A percentile compares a stretch with the other conserved stretches of the same genome.
Evolutionary conservation across 2,888 invertebrate species (phyloP).

Genomic region (Amaurobius ferox): DNA sequence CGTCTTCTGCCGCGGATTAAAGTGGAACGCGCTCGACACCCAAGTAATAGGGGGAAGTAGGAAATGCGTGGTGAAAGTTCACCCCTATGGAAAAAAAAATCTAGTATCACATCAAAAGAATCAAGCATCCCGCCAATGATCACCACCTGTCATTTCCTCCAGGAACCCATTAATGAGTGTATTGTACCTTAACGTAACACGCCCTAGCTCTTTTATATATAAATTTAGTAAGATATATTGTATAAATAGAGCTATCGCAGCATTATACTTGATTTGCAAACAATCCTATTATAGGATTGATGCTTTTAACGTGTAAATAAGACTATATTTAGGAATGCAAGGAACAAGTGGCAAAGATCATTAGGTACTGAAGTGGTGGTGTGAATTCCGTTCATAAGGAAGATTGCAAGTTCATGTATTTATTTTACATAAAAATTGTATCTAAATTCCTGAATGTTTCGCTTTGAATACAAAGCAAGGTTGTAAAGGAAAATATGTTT

Average conservation of each 20-base stretch:
- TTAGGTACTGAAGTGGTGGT: no score
- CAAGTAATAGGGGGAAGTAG: conserved; percentile 22
- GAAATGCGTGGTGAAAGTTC: conserved; percentile 24
- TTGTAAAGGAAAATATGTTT: no score
- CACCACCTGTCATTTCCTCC: conserved; percentile 57
- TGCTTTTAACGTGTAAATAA: no score
- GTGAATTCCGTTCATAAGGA: no score
- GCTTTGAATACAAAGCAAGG: no score
- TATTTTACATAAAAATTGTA: no score
- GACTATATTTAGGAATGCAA: no score
- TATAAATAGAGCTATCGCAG: neutral
- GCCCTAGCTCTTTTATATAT: conserved; percentile 7
- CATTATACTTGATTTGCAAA: no score
- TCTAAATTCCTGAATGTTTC: no score
- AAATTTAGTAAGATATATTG: neutral
- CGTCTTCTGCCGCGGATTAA: neutral
- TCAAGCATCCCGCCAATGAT: neutral
- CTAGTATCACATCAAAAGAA: conserved; percentile 7
- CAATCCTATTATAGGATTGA: no score
- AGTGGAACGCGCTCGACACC: conserved; percentile 24
- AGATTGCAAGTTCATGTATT: no score
- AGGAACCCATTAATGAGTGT: conserved; percentile 42
- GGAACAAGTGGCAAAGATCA: no score
- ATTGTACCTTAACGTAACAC: conserved; percentile 34
- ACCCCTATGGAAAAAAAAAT: conserved; percentile 7